Base-by-base conservation (phyloP, 1,140 invertebrate species). In the Cataglyphis hispanica region DNA sequence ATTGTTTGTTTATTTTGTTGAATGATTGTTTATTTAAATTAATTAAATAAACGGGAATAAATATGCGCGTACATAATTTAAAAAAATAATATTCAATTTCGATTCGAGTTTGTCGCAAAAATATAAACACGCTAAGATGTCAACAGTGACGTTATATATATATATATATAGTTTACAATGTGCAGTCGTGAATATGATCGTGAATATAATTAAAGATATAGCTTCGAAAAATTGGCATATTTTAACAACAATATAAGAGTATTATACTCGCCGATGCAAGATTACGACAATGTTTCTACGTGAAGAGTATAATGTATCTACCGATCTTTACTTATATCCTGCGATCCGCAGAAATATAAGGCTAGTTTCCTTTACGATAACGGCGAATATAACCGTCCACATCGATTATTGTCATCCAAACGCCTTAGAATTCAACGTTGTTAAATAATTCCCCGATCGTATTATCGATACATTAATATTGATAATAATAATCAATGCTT, bases 361-460 rank as follows among this genome's bases (percentile, higher is more conserved):
- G 34, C 40, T 56, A 61, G 63, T 78, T 85, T 85, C 64, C 40
- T 85, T 80, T 85, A 85, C 76, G 84, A 63, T 85, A 85, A 85
- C 43, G 58, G 53, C 43, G 63, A 61, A 80, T 50, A 63, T 78
- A 22, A 50, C 27, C 76, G 56, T 86, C 81, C 56, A 8, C 16
- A 50, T 63, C 75, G 76, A 86, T 81, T 70, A 81, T 31, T 77
- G 67, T 86, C 76, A 80, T 86, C 64, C 25, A 31, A 0, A 2
- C 60, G 43, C 25, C 13, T 58, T 81, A 69, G 37, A 37, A 10
- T 40, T 13, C 25, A 7, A 72, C 53, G 70, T 81, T 58, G 70
- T 81, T 72, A 81, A 72, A n/a, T 53, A 37, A 81, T 81, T 70
- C 13, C 11, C 37, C 31, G 34, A 1, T 80, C 34, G 56, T 69